A percentile compares a stretch with the other conserved stretches of the same genome.
These are phyloP conservation scores for Asobara japonica DNA, from an alignment of 1,140 invertebrate genomes.

Conservation along the genomic window DNA sequence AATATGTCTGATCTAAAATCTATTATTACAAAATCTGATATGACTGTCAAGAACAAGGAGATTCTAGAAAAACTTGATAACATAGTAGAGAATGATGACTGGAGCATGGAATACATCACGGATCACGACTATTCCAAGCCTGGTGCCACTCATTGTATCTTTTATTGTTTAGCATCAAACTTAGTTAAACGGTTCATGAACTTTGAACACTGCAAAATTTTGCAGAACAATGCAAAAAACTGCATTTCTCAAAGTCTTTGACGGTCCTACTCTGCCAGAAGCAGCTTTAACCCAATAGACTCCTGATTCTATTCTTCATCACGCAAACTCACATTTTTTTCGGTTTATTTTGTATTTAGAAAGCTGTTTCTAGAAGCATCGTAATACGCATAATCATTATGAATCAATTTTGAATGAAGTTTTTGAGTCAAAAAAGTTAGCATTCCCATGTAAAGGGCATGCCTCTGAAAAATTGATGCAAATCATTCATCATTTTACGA, in stretches of 20 bases:
- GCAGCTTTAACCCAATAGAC: no score
- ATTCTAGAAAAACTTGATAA: not conserved
- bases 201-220: not conserved
- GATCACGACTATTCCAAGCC: slow-evolving; percentile 25
- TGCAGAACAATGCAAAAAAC: slow-evolving; percentile 17
- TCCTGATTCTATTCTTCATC: no score
- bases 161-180: slow-evolving; percentile 21
- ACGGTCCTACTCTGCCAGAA: no score
- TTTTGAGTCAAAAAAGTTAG: not conserved
- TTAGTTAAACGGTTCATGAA: slow-evolving; percentile 12
- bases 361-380: not conserved
- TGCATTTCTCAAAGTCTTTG: not conserved
- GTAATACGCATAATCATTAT: not conserved
- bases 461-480: slow-evolving; percentile 3
- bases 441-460: slow-evolving; percentile 16
- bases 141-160: not conserved
- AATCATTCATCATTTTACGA: not conserved
- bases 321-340: no score
- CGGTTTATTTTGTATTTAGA: slow-evolving; percentile 19
- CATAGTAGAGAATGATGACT: no score
- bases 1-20: slow-evolving; percentile 14
- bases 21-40: not conserved
- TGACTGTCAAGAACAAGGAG: slow-evolving; percentile 15
- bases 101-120: not conserved
- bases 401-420: slow-evolving; percentile 9